Evolutionary conservation across 2,888 invertebrate genomes (phyloP).

Genomic region (Cyaniris semiargus): DNA sequence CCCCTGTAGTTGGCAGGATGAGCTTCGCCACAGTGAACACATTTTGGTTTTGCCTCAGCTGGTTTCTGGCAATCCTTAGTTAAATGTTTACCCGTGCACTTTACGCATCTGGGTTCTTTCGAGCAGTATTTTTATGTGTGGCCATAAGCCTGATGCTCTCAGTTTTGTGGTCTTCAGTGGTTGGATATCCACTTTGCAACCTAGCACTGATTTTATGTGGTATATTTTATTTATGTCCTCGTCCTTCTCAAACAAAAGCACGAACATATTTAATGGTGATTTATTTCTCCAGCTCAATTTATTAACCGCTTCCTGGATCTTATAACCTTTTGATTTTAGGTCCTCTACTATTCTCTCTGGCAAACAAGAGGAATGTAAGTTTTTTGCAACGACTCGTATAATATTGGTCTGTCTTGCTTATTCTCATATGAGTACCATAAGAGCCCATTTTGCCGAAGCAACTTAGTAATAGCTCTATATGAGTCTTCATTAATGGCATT

Average conservation of each 20-base stretch:
- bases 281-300: not conserved
- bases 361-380: not conserved
- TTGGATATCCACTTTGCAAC: too few relatives aligned
- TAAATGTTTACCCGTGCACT: not conserved
- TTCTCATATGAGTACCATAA: too few relatives aligned
- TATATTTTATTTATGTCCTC: too few relatives aligned
- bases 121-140: not conserved
- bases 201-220: too few relatives aligned
- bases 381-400: not conserved
- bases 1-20: not conserved
- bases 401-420: too few relatives aligned
- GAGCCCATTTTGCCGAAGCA: too few relatives aligned
- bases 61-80: constrained; percentile 3
- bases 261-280: not conserved
- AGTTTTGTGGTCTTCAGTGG: too few relatives aligned
- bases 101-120: constrained; percentile 1
- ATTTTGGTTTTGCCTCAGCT: constrained; percentile 4
- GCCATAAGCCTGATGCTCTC: too few relatives aligned
- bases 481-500: too few relatives aligned
- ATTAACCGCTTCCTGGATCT: not conserved
- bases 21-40: not conserved
- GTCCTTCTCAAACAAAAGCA: too few relatives aligned
- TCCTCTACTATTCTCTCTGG: not conserved
- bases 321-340: not conserved
- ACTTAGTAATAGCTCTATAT: too few relatives aligned